phyloP scores from a whole-genome alignment of 2,888 invertebrate species.

The Didymodactylos carnosus region DNA sequence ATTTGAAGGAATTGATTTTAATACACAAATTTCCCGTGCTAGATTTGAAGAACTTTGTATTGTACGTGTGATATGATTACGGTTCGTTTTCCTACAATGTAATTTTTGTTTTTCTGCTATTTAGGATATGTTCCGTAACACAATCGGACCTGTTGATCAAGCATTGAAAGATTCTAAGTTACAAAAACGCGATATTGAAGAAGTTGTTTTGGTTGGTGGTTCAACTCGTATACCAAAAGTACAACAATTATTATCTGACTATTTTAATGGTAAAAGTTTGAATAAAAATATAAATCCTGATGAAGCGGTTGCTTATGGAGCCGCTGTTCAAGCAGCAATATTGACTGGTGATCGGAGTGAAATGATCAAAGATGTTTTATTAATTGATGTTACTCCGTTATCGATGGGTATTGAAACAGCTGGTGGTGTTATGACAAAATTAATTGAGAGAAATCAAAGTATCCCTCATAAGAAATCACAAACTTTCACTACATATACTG shows the following conservation, averaged over 20 bases:
- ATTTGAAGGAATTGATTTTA: constrained; percentile 83
- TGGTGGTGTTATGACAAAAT: constrained; percentile 77
- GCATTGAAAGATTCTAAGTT: constrained; percentile 82
- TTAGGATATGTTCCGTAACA: constrained; percentile 69
- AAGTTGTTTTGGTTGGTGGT: constrained; percentile 57
- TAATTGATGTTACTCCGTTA: constrained; percentile 39
- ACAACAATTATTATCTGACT: constrained; percentile 67
- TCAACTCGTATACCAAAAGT: constrained; percentile 94
- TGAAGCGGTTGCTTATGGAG: constrained; percentile 35
- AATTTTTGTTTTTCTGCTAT: not conserved
- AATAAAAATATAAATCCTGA: constrained; percentile 36
- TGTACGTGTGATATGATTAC: too few species aligned
- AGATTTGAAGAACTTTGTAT: constrained; percentile 89
- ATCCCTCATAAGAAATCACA: constrained; percentile 90
- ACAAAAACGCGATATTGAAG: constrained; percentile 56
- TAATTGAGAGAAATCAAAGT: constrained; percentile 88
- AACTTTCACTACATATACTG: constrained; percentile 85
- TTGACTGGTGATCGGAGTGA: constrained; percentile 34
- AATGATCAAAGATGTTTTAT: constrained; percentile 32
- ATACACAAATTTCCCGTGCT: constrained; percentile 77
- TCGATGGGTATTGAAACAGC: constrained; percentile 70
- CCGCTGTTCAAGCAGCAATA: constrained; percentile 75
- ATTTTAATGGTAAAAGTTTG: constrained; percentile 34
- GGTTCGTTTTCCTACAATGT: not conserved
- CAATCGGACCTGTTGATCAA: constrained; percentile 89